A percentile compares a stretch with the other conserved stretches of the same genome.
Evolutionary conservation across 2,113 vertebrate genomes (phyloP).

Genomic region (Hippocampus barbouri): DNA sequence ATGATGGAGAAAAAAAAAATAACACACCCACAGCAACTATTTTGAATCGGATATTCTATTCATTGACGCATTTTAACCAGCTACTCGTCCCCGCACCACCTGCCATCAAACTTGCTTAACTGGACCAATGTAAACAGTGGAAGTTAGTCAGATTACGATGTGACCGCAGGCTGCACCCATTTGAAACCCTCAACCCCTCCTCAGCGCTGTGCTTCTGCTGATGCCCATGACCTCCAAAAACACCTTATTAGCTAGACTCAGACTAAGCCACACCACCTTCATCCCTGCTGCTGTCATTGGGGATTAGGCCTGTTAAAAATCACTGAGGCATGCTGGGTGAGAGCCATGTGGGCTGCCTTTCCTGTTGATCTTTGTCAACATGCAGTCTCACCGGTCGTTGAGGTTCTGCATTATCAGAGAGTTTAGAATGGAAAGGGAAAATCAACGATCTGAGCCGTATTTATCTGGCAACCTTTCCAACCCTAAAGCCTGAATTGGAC

Average conservation of each 20-base stretch:
- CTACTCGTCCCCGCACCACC: conserved; percentile 8
- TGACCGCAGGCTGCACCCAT: conserved; percentile 53
- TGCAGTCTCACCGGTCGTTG: conserved; percentile 18
- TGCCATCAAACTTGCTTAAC: conserved; percentile 29
- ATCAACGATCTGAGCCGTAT: conserved; percentile 5
- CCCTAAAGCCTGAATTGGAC: neutral
- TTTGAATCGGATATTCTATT: neutral
- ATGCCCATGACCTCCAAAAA: conserved; percentile 31
- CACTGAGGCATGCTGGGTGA: conserved; percentile 46
- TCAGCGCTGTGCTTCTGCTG: conserved; percentile 38
- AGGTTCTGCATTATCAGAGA: conserved; percentile 42
- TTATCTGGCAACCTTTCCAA: neutral
- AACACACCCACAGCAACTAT: neutral
- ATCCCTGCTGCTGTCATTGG: conserved; percentile 36
- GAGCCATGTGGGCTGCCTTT: conserved; percentile 31
- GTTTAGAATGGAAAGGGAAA: conserved; percentile 26
- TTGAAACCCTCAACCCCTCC: conserved; percentile 22
- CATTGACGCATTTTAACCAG: neutral
- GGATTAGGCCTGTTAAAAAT: conserved; percentile 36
- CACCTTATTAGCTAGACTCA: conserved; percentile 58
- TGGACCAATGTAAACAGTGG: conserved; percentile 18
- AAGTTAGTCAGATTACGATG: conserved; percentile 50
- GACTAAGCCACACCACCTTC: conserved; percentile 30
- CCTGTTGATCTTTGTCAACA: conserved; percentile 52
- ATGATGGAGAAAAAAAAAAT: neutral